Conservation (phyloP, 2,888 invertebrate genomes). For the Crocallis elinguaria region DNA sequence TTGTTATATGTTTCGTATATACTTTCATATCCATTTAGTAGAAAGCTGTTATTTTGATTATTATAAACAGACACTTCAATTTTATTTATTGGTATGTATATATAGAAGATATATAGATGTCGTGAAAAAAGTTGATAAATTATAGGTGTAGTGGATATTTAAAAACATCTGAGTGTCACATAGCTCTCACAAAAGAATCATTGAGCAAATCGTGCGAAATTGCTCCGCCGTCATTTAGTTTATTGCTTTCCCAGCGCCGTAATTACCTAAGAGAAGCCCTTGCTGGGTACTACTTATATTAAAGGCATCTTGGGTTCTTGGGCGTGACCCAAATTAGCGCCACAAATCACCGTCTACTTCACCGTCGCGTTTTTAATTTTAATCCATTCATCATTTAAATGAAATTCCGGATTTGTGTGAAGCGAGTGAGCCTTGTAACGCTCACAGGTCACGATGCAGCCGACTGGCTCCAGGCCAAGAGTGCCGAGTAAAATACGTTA, state of each 20-base stretch:
- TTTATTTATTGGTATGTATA: no score
- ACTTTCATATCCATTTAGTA: no score
- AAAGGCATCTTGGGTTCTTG: slow-evolving; percentile 17
- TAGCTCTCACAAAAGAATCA: no score
- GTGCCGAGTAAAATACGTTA: slow-evolving; percentile 30
- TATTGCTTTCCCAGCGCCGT: background rate
- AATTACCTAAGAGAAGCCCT: slow-evolving; percentile 2
- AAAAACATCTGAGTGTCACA: no score
- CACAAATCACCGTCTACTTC: slow-evolving; percentile 22
- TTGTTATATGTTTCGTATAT: no score
- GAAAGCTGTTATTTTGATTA: no score
- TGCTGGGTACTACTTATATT: background rate
- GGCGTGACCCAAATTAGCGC: slow-evolving; percentile 22
- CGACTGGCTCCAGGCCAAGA: slow-evolving; percentile 45
- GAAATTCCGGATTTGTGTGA: slow-evolving; percentile 50
- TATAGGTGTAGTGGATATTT: no score
- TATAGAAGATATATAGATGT: no score
- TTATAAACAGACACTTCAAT: no score
- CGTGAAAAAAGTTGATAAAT: no score
- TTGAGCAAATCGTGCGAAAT: no score
- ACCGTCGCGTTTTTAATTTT: slow-evolving; percentile 44
- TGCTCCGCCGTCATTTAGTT: no score
- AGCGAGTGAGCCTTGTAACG: slow-evolving; percentile 33
- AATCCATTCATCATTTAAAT: slow-evolving; percentile 58
- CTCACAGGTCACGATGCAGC: slow-evolving; percentile 41